phyloP scores from a whole-genome alignment of 1,140 invertebrate genomes.

The Drosophila ohnishii region DNA sequence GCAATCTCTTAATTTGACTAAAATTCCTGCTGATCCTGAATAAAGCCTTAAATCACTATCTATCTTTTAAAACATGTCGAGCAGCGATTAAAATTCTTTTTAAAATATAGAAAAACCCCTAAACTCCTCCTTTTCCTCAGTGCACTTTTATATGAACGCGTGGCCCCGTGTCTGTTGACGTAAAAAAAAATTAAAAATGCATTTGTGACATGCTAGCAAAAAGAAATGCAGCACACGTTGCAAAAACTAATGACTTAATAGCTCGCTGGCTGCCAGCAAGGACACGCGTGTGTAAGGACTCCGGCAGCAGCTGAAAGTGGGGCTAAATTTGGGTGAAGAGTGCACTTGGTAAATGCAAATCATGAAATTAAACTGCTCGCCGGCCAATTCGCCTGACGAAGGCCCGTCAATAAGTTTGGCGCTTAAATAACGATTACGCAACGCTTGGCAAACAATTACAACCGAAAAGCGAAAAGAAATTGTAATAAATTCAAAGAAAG shows the following conservation, averaged over 20 bases:
- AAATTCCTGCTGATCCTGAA: too few relatives aligned
- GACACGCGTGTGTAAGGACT: slow-evolving; percentile 33
- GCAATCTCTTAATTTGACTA: too few relatives aligned
- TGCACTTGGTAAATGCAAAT: slow-evolving; percentile 46
- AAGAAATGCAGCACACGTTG: slow-evolving; percentile 64
- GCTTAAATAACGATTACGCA: slow-evolving; percentile 73
- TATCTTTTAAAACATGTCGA: too few relatives aligned
- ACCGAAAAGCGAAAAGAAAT: slow-evolving; percentile 54
- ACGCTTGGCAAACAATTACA: slow-evolving; percentile 73
- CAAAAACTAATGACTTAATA: slow-evolving; percentile 80
- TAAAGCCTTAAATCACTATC: too few relatives aligned
- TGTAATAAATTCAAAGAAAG: slow-evolving; percentile 45
- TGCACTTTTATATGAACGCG: slow-evolving; percentile 11
- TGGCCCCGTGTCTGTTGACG: slow-evolving; percentile 31
- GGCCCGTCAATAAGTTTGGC: slow-evolving; percentile 67
- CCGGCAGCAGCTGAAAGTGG: neutral
- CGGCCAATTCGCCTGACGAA: slow-evolving; percentile 47
- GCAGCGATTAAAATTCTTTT: too few relatives aligned
- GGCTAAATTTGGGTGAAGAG: slow-evolving; percentile 23
- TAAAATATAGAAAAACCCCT: too few relatives aligned
- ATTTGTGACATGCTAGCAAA: slow-evolving; percentile 69
- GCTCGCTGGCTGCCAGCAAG: slow-evolving; percentile 59
- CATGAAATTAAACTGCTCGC: slow-evolving; percentile 25
- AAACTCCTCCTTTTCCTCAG: neutral
- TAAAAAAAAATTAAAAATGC: slow-evolving; percentile 60